A percentile compares a stretch with the other conserved stretches of the same genome.
phyloP scores from a whole-genome alignment of 2,797 vertebrate species.

The Acanthiza pusilla region DNA sequence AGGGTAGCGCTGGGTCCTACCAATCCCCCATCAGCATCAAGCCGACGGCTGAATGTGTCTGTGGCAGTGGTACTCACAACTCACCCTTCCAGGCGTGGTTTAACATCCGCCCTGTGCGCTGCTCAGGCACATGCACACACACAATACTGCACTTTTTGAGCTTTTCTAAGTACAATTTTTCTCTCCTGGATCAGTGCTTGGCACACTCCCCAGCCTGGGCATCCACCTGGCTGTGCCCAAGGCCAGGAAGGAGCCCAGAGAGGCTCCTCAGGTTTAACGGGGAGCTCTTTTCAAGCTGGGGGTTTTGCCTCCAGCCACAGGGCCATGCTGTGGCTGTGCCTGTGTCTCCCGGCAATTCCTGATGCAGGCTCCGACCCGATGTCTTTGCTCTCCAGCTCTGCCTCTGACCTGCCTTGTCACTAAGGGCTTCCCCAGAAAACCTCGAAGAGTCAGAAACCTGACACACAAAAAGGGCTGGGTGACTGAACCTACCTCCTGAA shows the following conservation, averaged over 20 bases:
- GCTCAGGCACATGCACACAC: neutral
- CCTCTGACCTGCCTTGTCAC: neutral
- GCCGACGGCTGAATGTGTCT: rapidly evolving
- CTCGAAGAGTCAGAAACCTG: neutral
- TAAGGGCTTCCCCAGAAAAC: neutral
- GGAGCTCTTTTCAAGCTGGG: neutral
- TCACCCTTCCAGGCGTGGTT: neutral
- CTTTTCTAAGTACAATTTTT: neutral
- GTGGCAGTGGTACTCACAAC: neutral
- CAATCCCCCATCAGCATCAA: neutral
- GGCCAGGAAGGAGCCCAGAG: neutral
- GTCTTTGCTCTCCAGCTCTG: neutral
- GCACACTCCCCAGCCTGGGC: neutral
- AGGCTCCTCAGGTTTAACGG: neutral
- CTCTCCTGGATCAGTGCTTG: rapidly evolving
- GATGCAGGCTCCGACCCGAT: neutral
- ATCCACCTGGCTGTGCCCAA: neutral
- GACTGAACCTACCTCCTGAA: neutral
- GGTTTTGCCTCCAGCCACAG: neutral
- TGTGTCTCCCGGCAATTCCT: neutral
- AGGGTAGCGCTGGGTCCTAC: neutral
- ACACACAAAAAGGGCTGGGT: neutral
- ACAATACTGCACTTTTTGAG: rapidly evolving
- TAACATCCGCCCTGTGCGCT: neutral
- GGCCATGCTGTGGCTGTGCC: rapidly evolving